These are phyloP conservation scores for Cyrtonyx montezumae DNA, from an alignment of 2,113 vertebrate genomes.

Conservation along the genomic window DNA sequence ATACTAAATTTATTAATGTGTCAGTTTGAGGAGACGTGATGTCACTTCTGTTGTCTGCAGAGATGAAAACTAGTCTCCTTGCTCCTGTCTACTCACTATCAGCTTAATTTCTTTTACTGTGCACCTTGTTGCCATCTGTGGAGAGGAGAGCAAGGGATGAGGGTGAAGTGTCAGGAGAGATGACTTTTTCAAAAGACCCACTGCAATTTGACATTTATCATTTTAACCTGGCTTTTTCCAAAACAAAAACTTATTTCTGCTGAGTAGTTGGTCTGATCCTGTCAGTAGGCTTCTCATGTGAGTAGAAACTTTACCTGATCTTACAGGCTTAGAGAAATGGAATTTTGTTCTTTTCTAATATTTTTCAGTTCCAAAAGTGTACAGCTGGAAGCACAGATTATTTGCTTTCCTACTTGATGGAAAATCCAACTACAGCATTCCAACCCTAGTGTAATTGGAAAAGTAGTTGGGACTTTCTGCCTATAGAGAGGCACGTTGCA, in stretches of 20 bases:
- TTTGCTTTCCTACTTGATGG: background rate
- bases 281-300: background rate
- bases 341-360: background rate
- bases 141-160: slow-evolving; percentile 66
- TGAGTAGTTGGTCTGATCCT: background rate
- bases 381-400: background rate
- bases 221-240: slow-evolving; percentile 69
- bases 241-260: background rate
- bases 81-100: slow-evolving; percentile 90
- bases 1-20: slow-evolving; percentile 95
- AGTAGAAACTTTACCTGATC: background rate
- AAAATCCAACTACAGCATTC: background rate
- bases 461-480: background rate
- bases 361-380: background rate
- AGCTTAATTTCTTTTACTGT: slow-evolving; percentile 89
- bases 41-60: slow-evolving; percentile 87
- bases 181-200: slow-evolving; percentile 77
- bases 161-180: slow-evolving; percentile 77
- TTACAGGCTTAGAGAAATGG: background rate
- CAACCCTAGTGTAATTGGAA: background rate
- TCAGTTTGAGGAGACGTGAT: slow-evolving; percentile 85
- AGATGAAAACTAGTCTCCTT: slow-evolving; percentile 85
- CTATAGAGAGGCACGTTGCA: background rate
- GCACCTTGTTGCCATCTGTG: slow-evolving; percentile 83
- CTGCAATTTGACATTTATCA: slow-evolving; percentile 85